These are phyloP conservation scores for Spialia ferax DNA, from an alignment of 2,888 invertebrate species.

Conservation along the genomic window DNA sequence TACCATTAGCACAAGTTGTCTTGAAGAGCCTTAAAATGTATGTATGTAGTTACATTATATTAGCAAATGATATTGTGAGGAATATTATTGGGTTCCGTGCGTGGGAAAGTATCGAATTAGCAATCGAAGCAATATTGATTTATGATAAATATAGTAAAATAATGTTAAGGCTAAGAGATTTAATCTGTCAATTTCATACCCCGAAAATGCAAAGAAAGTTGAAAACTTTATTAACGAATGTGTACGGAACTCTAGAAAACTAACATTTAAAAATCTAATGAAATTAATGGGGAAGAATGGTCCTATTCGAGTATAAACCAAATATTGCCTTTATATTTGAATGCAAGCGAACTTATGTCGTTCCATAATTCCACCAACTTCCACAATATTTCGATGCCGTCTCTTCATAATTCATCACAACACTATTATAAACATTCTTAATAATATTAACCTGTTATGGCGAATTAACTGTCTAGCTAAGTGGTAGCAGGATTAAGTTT, in stretches of 20 bases:
- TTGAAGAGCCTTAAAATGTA: slow-evolving; percentile 32
- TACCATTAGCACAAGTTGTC: slow-evolving; percentile 26
- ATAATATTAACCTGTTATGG: slow-evolving; percentile 14
- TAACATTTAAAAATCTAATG: background rate
- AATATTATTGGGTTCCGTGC: slow-evolving; percentile 30
- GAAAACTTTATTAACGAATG: background rate
- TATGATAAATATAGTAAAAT: slow-evolving; percentile 32
- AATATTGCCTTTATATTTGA: background rate
- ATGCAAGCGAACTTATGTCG: background rate
- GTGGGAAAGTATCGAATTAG: slow-evolving; percentile 22
- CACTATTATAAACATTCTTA: slow-evolving; percentile 21
- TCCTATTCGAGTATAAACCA: background rate
- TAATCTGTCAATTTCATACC: slow-evolving; percentile 28
- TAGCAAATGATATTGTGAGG: slow-evolving; percentile 26
- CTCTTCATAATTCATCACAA: slow-evolving; percentile 12
- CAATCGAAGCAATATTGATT: slow-evolving; percentile 38
- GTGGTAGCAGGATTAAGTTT: slow-evolving; percentile 27
- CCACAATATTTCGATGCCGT: slow-evolving; percentile 17
- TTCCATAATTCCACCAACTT: background rate
- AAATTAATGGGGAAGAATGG: background rate
- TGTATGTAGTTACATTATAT: slow-evolving; percentile 30
- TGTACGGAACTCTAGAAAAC: slow-evolving; percentile 24
- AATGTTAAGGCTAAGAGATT: slow-evolving; percentile 32
- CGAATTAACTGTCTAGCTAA: slow-evolving; percentile 14
- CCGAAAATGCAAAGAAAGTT: background rate